A percentile compares a stretch with the other conserved stretches of the same genome.
These are phyloP conservation scores for Nesoenas mayeri DNA, from an alignment of 2,113 vertebrate species.

Conservation along the genomic window DNA sequence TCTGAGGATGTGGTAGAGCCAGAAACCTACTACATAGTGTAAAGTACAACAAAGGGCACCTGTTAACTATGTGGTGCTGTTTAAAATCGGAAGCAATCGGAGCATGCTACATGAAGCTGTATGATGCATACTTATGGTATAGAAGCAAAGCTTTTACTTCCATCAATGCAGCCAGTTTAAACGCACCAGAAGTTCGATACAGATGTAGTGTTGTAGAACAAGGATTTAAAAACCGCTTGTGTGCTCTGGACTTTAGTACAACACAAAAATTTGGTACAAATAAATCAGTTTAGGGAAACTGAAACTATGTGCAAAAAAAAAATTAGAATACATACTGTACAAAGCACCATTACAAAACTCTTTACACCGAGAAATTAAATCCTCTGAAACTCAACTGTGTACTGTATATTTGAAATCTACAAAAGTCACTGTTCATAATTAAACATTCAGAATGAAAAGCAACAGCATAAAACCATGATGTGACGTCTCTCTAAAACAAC, in stretches of 20 bases:
- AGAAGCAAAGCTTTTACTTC: slow-evolving; percentile 65
- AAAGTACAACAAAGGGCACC: slow-evolving; percentile 66
- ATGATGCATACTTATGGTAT: slow-evolving; percentile 35
- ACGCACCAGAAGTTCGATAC: slow-evolving; percentile 65
- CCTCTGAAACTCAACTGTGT: slow-evolving; percentile 68
- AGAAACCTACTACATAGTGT: slow-evolving; percentile 63
- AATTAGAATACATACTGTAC: slow-evolving; percentile 78
- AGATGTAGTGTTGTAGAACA: slow-evolving; percentile 74
- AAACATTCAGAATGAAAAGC: slow-evolving; percentile 72
- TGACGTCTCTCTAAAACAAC: slow-evolving; percentile 59
- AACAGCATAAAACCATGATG: slow-evolving; percentile 61
- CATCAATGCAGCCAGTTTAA: slow-evolving; percentile 59
- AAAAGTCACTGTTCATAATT: slow-evolving; percentile 68
- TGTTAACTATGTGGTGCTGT: slow-evolving; percentile 53
- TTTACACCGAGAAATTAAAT: slow-evolving; percentile 76
- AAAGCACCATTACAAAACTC: slow-evolving; percentile 76
- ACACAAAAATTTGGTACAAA: slow-evolving; percentile 70
- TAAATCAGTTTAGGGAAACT: slow-evolving; percentile 74
- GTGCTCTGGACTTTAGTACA: slow-evolving; percentile 76
- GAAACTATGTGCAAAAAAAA: slow-evolving; percentile 81
- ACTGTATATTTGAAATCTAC: slow-evolving; percentile 68
- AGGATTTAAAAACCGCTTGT: slow-evolving; percentile 51
- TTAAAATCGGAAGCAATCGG: slow-evolving; percentile 38
- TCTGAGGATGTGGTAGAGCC: slow-evolving; percentile 75
- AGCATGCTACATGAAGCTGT: slow-evolving; percentile 52